phyloP scores from a whole-genome alignment of 2,113 vertebrate species.

The Varanus salvator region DNA sequence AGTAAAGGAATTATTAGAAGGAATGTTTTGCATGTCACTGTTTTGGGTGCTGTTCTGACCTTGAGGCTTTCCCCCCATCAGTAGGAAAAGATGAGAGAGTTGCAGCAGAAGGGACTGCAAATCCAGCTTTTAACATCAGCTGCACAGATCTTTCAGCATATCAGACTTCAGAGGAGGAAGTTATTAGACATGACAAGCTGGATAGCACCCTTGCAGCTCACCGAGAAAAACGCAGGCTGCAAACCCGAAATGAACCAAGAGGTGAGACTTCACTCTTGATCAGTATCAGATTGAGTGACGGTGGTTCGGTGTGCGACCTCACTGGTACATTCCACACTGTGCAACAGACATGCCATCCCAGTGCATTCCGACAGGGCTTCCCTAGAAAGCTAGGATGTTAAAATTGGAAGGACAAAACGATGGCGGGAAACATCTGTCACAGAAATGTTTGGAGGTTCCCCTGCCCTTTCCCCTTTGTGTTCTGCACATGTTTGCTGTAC shows the following conservation, averaged over 20 bases:
- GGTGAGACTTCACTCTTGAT: conserved; percentile 92
- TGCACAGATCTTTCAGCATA: conserved; percentile 80
- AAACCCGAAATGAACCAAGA: conserved; percentile 85
- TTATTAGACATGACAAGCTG: conserved; percentile 87
- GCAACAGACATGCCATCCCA: conserved; percentile 71
- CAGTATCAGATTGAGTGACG: conserved; percentile 82
- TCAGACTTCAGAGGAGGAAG: conserved; percentile 80
- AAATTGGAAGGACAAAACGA: neutral
- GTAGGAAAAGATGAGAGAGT: conserved; percentile 80
- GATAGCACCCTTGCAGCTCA: conserved; percentile 91
- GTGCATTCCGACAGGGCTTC: conserved; percentile 73
- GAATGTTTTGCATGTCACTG: conserved; percentile 82
- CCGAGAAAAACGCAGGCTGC: conserved; percentile 85
- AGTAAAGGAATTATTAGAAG: conserved; percentile 83
- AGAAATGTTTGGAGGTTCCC: neutral
- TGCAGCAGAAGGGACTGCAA: conserved; percentile 82
- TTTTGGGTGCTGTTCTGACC: conserved; percentile 79
- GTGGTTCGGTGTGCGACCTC: conserved; percentile 79
- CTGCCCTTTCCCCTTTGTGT: no score
- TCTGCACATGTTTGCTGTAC: neutral
- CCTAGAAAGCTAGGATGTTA: conserved; percentile 47
- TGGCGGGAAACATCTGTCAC: accelerated
- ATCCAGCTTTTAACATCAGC: conserved; percentile 87
- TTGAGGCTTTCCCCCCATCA: conserved; percentile 72
- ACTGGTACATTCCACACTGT: conserved; percentile 65